Evolutionary conservation across 2,888 invertebrate genomes (phyloP).

Genomic region (Drosophila setosimentum): DNA sequence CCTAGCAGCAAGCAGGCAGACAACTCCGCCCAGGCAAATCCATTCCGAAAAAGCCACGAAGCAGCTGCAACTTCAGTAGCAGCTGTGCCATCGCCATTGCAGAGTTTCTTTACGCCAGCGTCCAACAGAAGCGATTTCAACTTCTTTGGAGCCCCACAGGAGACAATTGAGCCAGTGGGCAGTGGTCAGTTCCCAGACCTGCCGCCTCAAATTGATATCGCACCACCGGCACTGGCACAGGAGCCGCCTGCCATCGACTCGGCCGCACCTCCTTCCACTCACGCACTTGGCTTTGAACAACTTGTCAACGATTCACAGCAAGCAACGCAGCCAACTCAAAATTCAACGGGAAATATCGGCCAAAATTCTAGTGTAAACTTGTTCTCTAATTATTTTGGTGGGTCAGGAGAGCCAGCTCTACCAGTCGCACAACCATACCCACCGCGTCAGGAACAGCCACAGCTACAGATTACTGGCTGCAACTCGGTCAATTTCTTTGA

Average conservation of each 20-base stretch:
- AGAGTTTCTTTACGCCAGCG: constrained; percentile 66
- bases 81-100: constrained; percentile 52
- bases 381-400: constrained; percentile 59
- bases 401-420: constrained; percentile 25
- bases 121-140: constrained; percentile 43
- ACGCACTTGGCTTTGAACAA: constrained; percentile 62
- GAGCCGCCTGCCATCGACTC: constrained; percentile 13
- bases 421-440: constrained; percentile 9
- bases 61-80: constrained; percentile 13
- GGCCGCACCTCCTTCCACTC: constrained; percentile 2
- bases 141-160: constrained; percentile 43
- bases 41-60: constrained; percentile 45
- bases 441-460: constrained; percentile 16
- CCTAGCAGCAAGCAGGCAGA: constrained; percentile 6
- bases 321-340: constrained; percentile 29
- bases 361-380: constrained; percentile 67
- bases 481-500: constrained; percentile 63
- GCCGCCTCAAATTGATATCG: constrained; percentile 40
- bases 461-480: constrained; percentile 1
- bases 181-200: constrained; percentile 50
- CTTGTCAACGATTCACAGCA: constrained; percentile 51
- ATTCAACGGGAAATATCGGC: constrained; percentile 32
- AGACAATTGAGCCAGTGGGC: constrained; percentile 7
- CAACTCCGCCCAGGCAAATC: constrained; percentile 26
- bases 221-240: constrained; percentile 42